Conservation (phyloP, 1,140 invertebrate species). For the Elymnias hypermnestra region DNA sequence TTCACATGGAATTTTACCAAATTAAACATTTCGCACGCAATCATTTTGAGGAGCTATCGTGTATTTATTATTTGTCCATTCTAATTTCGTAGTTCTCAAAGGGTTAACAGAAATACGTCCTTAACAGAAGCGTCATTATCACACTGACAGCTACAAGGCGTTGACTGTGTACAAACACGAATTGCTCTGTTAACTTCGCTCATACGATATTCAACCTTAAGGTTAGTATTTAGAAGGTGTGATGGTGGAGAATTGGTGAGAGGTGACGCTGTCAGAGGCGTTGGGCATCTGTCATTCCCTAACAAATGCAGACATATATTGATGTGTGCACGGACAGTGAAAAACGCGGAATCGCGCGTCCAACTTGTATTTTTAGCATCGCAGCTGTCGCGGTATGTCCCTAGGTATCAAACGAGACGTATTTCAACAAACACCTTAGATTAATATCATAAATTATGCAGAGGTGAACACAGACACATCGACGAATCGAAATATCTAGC, state of each 20-base stretch:
- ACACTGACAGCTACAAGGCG: slow-evolving; percentile 54
- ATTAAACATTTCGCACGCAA: too few relatives aligned
- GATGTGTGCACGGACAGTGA: slow-evolving; percentile 68
- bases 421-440: slow-evolving; percentile 40
- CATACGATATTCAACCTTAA: slow-evolving; percentile 25
- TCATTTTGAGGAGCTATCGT: too few relatives aligned
- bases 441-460: slow-evolving; percentile 38
- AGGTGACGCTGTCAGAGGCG: slow-evolving; percentile 48
- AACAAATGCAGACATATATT: slow-evolving; percentile 70
- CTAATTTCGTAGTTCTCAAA: slow-evolving; percentile 50
- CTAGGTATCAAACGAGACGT: slow-evolving; percentile 40
- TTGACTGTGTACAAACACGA: slow-evolving; percentile 26
- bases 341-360: slow-evolving; percentile 69
- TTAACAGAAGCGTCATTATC: slow-evolving; percentile 55
- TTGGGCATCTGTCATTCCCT: slow-evolving; percentile 70
- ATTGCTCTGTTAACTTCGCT: slow-evolving; percentile 3
- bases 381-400: slow-evolving; percentile 59
- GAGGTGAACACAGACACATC: slow-evolving; percentile 26
- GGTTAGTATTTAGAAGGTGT: slow-evolving; percentile 19
- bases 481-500: too few relatives aligned
- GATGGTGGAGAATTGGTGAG: slow-evolving; percentile 10
- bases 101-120: slow-evolving; percentile 58
- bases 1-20: too few relatives aligned
- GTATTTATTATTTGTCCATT: slow-evolving; percentile 41
- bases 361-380: slow-evolving; percentile 53